Evolutionary conservation across 2,888 invertebrate genomes (phyloP), one percentile per base, ranked within the genome.

Genomic region (Idaea dimidiata): DNA sequence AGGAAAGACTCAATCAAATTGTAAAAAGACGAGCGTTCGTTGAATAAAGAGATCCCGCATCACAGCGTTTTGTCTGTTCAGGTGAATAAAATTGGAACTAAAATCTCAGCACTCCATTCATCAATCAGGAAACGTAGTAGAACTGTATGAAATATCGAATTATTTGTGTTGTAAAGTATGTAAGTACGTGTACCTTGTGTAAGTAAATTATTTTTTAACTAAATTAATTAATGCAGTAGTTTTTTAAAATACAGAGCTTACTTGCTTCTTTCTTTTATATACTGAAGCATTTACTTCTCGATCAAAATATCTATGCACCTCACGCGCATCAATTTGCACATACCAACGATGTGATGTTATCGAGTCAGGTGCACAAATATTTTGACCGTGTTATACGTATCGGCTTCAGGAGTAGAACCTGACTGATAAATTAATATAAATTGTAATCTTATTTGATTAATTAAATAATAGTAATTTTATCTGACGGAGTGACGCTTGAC

Each of bases 211-310:
- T 43, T 58, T 58, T 58, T 16, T 32, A 58, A 43, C 33, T 58
- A 43, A 58, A 43, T 58, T 33, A 32, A 6, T 58, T 58, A 58
- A 43, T 58, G 58, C n/a, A 17, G 33, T 58, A 58, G 16, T 33
- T 14, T 58, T 58, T 14, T n/a, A 58, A 43, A 17, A 58, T 58
- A 17, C 33, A 43, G 43, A 43, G 43, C 43, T 43, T 43, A 43
- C 43, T 8, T 10, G 43, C 43, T 43, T 43, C 8, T 43, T 43
- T 43, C 8, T 10, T 43, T 43, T 43, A 43, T 43, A 10, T 10
- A 43, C 43, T 43, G 43, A 43, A 43, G 43, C 43, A 24, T 24
- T 24, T 24, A 5, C 5, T 24, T 3, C 24, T 24, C 24, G 24
- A 5, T 24, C 24, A 24, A 24, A 1, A 24, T 24, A 24, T 24